Conservation (phyloP, 2,797 vertebrate genomes). For the Xenopus petersii region DNA sequence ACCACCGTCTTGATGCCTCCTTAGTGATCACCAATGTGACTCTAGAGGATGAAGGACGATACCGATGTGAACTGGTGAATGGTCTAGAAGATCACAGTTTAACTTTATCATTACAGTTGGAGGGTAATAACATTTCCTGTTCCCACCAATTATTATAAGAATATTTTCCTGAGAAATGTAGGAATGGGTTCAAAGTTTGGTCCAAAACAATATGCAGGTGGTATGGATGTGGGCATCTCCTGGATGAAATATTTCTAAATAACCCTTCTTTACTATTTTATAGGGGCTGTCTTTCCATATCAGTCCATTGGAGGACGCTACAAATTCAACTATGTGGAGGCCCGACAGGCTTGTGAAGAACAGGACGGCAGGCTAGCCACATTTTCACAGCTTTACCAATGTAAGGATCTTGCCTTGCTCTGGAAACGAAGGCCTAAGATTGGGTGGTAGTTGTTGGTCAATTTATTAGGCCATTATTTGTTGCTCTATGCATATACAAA, state of each 20-base stretch:
- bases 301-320: slow-evolving; percentile 83
- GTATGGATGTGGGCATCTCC: too few species aligned
- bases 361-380: slow-evolving; percentile 84
- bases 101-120: slow-evolving; percentile 71
- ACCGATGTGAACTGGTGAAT: slow-evolving; percentile 86
- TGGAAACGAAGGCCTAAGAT: too few species aligned
- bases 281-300: slow-evolving; percentile 88
- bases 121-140: slow-evolving; percentile 67
- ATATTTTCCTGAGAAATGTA: too few species aligned
- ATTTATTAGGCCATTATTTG: too few species aligned
- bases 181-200: too few species aligned
- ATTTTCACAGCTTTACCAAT: slow-evolving; percentile 82
- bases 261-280: not conserved
- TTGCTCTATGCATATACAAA: too few species aligned
- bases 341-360: slow-evolving; percentile 74
- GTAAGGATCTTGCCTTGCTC: slow-evolving; percentile 56
- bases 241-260: too few species aligned
- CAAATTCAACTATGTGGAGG: slow-evolving; percentile 79
- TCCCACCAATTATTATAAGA: too few species aligned
- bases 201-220: too few species aligned
- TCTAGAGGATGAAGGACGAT: slow-evolving; percentile 80
- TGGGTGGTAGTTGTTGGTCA: too few species aligned
- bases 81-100: slow-evolving; percentile 88
- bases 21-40: slow-evolving; percentile 73
- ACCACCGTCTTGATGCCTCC: slow-evolving; percentile 81